These are phyloP conservation scores for Pica pica DNA, from an alignment of 2,113 vertebrate genomes.

Conservation along the genomic window DNA sequence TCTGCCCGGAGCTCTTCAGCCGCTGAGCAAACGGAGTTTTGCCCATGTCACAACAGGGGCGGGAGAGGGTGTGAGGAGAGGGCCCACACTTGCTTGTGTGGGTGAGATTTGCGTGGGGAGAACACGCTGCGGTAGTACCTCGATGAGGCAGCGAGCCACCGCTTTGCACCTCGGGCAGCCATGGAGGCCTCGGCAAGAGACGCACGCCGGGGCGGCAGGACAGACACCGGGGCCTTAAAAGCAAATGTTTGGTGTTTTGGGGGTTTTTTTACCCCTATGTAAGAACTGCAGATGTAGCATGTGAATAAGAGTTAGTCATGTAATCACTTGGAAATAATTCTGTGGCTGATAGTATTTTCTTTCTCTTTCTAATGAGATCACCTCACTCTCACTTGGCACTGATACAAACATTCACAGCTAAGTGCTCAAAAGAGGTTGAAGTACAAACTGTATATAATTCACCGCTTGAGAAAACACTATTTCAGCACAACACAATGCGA, in stretches of 20 bases:
- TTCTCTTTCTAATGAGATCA: slow-evolving; percentile 72
- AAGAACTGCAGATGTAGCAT: background rate
- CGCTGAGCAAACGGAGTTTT: background rate
- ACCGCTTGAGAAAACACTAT: slow-evolving; percentile 66
- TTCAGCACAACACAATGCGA: slow-evolving; percentile 67
- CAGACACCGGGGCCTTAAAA: background rate
- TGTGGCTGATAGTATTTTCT: slow-evolving; percentile 60
- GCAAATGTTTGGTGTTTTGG: background rate
- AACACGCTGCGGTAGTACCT: fast-evolving
- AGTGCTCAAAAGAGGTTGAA: slow-evolving; percentile 71
- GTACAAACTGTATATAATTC: slow-evolving; percentile 73
- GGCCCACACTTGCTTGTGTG: fast-evolving
- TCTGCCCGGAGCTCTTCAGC: background rate
- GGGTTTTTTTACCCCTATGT: background rate
- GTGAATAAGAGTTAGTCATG: slow-evolving; percentile 13
- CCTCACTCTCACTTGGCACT: slow-evolving; percentile 62
- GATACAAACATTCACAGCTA: slow-evolving; percentile 68
- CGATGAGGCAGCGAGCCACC: fast-evolving
- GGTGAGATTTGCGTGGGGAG: no score
- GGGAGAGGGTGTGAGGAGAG: background rate
- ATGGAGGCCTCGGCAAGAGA: fast-evolving
- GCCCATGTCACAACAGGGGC: fast-evolving
- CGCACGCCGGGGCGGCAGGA: fast-evolving
- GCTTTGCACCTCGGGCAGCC: fast-evolving
- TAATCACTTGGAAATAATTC: slow-evolving; percentile 52